These are phyloP conservation scores for Stenotaenia linearis DNA, from an alignment of 2,888 invertebrate genomes.

Conservation along the genomic window DNA sequence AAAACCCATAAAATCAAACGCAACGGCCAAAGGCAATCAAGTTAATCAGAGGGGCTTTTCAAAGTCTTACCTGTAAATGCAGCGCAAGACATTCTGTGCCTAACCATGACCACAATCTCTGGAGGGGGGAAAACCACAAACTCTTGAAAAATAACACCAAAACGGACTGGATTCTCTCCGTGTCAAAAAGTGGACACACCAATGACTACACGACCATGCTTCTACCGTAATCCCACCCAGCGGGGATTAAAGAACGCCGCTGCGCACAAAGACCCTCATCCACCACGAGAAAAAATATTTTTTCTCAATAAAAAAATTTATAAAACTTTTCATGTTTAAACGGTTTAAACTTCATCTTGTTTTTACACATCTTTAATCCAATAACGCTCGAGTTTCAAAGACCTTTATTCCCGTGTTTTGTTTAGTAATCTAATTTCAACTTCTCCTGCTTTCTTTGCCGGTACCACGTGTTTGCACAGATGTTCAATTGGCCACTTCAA, in stretches of 20 bases:
- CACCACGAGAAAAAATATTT: neutral
- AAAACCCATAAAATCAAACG: too few relatives aligned
- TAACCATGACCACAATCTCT: neutral
- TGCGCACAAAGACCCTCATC: neutral
- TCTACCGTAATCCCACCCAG: neutral
- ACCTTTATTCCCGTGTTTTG: neutral
- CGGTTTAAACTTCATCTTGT: neutral
- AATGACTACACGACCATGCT: neutral
- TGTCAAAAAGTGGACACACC: constrained; percentile 4
- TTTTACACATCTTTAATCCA: constrained; percentile 10
- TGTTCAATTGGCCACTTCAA: constrained; percentile 24
- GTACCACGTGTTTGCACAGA: constrained; percentile 15
- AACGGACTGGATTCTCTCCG: neutral
- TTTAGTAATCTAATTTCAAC: constrained; percentile 24
- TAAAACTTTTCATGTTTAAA: neutral
- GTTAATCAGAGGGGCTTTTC: constrained; percentile 1
- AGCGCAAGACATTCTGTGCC: neutral
- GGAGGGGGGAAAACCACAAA: neutral
- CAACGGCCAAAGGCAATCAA: neutral
- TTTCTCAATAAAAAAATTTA: neutral
- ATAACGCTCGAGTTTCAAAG: neutral
- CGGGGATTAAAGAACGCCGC: neutral
- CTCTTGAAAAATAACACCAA: neutral
- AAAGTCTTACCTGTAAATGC: constrained; percentile 21
- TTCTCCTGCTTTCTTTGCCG: constrained; percentile 7